These are phyloP conservation scores for Caenorhabditis sp. DNA, from an alignment of 2,888 invertebrate genomes.

Conservation along the genomic window DNA sequence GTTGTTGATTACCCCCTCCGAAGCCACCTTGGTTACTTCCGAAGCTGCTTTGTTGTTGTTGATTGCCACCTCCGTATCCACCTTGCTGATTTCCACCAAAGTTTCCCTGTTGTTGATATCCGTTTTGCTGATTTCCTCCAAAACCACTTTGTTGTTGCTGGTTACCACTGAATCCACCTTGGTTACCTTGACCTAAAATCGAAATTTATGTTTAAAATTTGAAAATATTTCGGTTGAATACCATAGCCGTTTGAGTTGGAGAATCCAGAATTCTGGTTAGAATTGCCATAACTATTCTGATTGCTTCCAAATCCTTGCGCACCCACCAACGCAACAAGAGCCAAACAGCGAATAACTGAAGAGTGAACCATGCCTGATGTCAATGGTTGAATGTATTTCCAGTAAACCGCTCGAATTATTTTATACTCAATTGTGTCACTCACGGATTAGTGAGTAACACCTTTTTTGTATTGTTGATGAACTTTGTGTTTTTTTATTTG, in stretches of 20 bases:
- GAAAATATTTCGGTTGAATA: too few relatives aligned
- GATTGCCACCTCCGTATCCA: conserved; percentile 14
- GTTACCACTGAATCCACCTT: neutral
- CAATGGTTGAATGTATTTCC: neutral
- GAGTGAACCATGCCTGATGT: neutral
- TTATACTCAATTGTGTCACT: neutral
- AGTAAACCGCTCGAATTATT: neutral
- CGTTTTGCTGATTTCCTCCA: conserved; percentile 12
- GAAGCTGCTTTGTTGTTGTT: neutral
- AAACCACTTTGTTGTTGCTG: conserved; percentile 1
- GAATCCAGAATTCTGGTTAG: neutral
- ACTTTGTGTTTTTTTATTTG: neutral
- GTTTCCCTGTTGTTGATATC: too few relatives aligned
- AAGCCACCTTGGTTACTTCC: neutral
- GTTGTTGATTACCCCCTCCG: conserved; percentile 7
- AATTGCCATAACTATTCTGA: neutral
- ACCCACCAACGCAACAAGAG: neutral
- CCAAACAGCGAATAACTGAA: neutral
- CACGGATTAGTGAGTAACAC: neutral
- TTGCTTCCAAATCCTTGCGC: neutral
- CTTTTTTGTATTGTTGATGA: neutral
- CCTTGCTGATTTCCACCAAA: conserved; percentile 17
- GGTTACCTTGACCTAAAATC: conserved; percentile 1
- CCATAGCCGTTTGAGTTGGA: neutral
- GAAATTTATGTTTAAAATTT: too few relatives aligned